Evolutionary conservation across 2,797 vertebrate genomes (phyloP), one percentile per base, ranked within the genome.

Genomic region (Pseudomugil tenellus): DNA sequence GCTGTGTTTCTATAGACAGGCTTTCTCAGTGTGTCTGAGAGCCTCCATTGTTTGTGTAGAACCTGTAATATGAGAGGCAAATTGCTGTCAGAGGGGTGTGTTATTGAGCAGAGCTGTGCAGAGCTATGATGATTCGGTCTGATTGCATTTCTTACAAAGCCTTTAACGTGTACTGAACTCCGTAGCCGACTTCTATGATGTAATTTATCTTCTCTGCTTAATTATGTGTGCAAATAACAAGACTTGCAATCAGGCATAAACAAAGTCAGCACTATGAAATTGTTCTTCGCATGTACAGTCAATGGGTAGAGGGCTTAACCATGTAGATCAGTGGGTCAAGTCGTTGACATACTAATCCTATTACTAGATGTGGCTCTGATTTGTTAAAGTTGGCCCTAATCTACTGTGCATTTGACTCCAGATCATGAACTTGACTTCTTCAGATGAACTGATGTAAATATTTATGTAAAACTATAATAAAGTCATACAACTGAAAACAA

Each of bases 311-410:
- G 39, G 72, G 74, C 75, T 86, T 86, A 87, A 85, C 67, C 84
- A 87, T 90, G 48, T 88, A 87, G 88, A 89, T 88, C 87, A 89
- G 80, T 91, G 79, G 87, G 90, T 87, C 89, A 92, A 90, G 86
- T 86, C 65, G 43, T 81, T 84, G 70, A 85, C 79, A 65, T 62
- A 23, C 66, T 91, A 90, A 92, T 89, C 87, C 81, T 80, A 80
- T 92, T 90, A 90, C 26, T 16, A 67, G 79, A 74, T 73, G 48
- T 72, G 67, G 75, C 76, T 77, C 60, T 66, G 79, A 84, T 88
- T 88, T 83, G 79, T 82, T 77, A 75, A 88, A 87, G 70, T 83
- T 83, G 74, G 63, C 73, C 72, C 77, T 90, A 87, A 89, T 92
- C 84, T 90, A 86, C 72, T 74, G 79, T 78, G 69, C 67, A 65